Conservation (phyloP, 1,140 invertebrate species). For the Aphidius ervi region DNA sequence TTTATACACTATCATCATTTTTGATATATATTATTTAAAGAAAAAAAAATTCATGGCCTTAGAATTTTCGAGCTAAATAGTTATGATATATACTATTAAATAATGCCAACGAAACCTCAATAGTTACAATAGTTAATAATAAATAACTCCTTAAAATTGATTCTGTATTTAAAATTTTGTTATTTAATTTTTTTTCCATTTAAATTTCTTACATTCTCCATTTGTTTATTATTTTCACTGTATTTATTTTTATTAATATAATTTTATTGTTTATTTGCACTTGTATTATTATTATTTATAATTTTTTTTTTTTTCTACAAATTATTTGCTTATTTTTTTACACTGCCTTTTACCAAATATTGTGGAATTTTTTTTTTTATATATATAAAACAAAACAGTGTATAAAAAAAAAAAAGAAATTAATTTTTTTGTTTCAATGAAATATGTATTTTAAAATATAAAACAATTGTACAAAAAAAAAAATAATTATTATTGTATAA, state of each 20-base stretch:
- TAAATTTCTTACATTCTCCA: conserved; percentile 13
- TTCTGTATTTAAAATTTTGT: background rate
- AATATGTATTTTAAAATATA: too few species aligned
- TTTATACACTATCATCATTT: too few species aligned
- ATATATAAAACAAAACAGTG: too few species aligned
- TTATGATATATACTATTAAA: background rate
- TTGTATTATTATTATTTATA: conserved; percentile 10
- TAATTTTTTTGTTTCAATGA: too few species aligned
- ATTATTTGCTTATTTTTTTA: conserved; percentile 18
- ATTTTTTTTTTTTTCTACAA: conserved; percentile 23
- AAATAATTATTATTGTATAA: too few species aligned
- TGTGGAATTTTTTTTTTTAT: conserved; percentile 23
- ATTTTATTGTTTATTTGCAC: background rate
- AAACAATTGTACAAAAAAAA: too few species aligned
- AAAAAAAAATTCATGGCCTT: too few species aligned
- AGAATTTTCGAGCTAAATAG: too few species aligned
- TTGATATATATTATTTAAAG: too few species aligned
- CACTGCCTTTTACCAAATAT: conserved; percentile 32
- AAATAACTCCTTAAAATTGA: background rate
- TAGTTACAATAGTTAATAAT: background rate
- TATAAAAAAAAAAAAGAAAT: too few species aligned
- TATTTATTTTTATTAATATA: conserved; percentile 10
- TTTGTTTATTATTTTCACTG: background rate
- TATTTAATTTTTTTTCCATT: background rate
- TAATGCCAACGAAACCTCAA: conserved; percentile 11